Evolutionary conservation across 2,113 vertebrate genomes (phyloP).

Genomic region (Casuarius casuarius): DNA sequence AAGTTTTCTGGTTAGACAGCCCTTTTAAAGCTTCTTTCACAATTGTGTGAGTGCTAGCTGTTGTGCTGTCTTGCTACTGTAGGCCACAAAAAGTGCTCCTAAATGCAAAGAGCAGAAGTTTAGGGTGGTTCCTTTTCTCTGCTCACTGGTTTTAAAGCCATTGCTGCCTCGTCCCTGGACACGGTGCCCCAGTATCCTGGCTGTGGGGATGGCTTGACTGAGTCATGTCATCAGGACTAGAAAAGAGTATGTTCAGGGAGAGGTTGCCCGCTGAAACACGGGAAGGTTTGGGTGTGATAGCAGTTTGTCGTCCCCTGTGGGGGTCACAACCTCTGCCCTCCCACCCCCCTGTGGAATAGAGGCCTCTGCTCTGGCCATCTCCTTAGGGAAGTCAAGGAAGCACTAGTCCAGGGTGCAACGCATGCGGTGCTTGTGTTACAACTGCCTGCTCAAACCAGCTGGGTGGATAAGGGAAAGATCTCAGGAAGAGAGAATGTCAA

Average conservation of each 20-base stretch:
- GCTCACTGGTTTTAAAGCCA: accelerated
- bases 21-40: conserved; percentile 43
- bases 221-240: no score
- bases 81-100: neutral
- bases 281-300: neutral
- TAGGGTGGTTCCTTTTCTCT: accelerated
- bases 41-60: neutral
- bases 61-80: neutral
- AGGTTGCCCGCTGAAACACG: neutral
- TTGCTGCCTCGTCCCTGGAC: neutral
- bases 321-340: no score
- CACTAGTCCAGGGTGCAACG: neutral
- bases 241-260: no score
- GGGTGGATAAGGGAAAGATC: accelerated
- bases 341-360: accelerated
- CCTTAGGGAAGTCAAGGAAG: accelerated
- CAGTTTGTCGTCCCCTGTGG: neutral
- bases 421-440: neutral
- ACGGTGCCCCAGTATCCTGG: accelerated
- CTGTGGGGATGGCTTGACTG: neutral
- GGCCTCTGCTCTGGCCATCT: accelerated
- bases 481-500: neutral
- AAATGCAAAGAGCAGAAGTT: neutral
- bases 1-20: conserved; percentile 59
- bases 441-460: accelerated